Base-by-base conservation (phyloP, 1,140 invertebrate species). In the Antheraea mylitta region DNA sequence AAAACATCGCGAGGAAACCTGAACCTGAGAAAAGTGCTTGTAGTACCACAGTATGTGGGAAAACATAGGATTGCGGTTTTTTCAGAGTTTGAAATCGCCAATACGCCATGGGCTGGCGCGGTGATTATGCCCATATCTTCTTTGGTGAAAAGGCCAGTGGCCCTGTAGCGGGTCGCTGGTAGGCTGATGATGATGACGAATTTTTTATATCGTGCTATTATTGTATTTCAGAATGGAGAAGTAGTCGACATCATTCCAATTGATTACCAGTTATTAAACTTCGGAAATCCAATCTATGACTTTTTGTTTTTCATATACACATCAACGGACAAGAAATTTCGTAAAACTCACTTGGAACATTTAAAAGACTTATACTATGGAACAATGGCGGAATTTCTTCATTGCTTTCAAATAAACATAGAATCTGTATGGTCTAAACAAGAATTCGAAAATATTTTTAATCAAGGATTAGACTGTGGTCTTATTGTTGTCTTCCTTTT, bases 211-310 rank as follows among this genome's bases (percentile, higher is more conserved):
- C 22, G 1, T 30, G 22, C 4, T 30, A n/a, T 30, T 30, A 2
- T 30, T 30, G 22, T 42, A 42, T 74, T 78, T 48, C 64, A 84
- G 80, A 64, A 74, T 10, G 72, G 71, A 16, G 48, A 73, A 58
- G 45, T 72, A 13, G n/a, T 36, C 0, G 71, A 77, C 19, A 59
- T 78, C 8, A 67, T 75, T 11, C 58, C 70, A 10, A 65, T 85
- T 8, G 82, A 85, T 59, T 85, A 76, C 58, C 82, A 85, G 67
- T 11, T 78, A 16, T 30, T 75, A 0, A 69, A 76, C 68, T 77
- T 77, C 68, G 81, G 82, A 13, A 76, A 69, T 64, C 78, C 77
- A 3, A 48, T 80, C 6, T 36, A 69, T 9, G 80, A 82, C 37
- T 67, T 82, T 5, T 11, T 79, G 0, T 80, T 75, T 61, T 79